phyloP scores from a whole-genome alignment of 2,797 vertebrate genomes.

The Eulemur albifrons region DNA sequence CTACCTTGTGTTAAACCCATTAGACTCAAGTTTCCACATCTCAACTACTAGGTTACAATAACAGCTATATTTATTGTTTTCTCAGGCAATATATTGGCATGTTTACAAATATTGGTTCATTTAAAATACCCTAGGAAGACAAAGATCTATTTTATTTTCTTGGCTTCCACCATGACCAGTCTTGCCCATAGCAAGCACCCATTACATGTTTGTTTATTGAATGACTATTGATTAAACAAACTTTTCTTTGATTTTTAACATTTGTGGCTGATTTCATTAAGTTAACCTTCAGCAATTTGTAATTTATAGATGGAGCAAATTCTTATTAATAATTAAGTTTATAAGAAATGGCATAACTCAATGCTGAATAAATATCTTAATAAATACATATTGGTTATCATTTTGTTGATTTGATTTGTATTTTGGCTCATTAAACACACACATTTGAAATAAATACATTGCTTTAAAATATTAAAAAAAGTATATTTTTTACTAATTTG shows the following conservation, averaged over 20 bases:
- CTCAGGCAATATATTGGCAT: background rate
- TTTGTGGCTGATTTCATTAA: background rate
- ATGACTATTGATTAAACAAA: background rate
- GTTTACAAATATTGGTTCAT: background rate
- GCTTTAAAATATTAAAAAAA: background rate
- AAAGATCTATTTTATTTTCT: background rate
- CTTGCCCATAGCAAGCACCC: background rate
- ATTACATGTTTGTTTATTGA: background rate
- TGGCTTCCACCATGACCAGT: background rate
- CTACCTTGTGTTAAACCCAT: background rate
- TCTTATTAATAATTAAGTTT: slow-evolving; percentile 12
- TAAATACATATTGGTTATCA: background rate
- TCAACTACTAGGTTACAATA: background rate
- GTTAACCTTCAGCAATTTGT: background rate
- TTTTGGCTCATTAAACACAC: background rate
- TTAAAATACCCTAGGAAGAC: background rate
- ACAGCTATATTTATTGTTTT: background rate
- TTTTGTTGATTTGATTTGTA: background rate
- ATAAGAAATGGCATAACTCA: background rate
- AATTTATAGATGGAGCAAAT: background rate
- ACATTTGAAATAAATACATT: background rate
- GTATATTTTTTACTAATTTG: background rate
- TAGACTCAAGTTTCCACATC: background rate
- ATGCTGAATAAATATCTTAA: background rate
- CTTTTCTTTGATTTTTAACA: slow-evolving; percentile 1